Evolutionary conservation across 2,888 invertebrate genomes (phyloP).

Genomic region (Timema cristinae): DNA sequence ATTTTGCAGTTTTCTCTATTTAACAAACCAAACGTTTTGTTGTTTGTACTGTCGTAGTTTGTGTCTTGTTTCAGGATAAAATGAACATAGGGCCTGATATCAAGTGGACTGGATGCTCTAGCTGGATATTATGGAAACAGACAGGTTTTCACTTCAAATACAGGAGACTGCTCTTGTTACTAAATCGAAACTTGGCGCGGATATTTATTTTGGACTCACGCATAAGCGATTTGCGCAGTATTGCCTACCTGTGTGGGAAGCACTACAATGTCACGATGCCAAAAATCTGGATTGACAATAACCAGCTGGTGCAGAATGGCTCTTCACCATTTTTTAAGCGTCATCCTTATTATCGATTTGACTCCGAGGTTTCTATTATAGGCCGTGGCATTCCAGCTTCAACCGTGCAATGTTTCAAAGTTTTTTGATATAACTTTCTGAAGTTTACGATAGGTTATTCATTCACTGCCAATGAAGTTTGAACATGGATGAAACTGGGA

Average conservation of each 20-base stretch:
- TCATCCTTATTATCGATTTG: background rate
- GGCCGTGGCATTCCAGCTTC: constrained; percentile 5
- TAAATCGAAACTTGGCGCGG: background rate
- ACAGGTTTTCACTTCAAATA: background rate
- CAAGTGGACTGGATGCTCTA: background rate
- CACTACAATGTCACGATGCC: constrained; percentile 3
- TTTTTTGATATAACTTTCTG: background rate
- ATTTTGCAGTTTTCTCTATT: too few relatives aligned
- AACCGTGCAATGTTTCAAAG: background rate
- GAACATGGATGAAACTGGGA: constrained; percentile 5
- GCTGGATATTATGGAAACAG: constrained; percentile 6
- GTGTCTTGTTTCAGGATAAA: background rate
- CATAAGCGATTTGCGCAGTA: background rate
- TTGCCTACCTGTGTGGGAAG: constrained; percentile 8
- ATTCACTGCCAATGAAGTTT: constrained; percentile 6
- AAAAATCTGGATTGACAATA: background rate
- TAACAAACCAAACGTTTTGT: too few relatives aligned
- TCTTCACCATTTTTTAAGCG: constrained; percentile 10
- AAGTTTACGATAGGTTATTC: background rate
- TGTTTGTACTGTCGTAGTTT: too few relatives aligned
- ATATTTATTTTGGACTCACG: constrained; percentile 5
- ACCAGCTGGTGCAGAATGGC: constrained; percentile 8
- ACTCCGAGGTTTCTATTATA: background rate
- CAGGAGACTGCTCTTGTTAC: background rate
- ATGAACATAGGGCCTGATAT: background rate